Percentiles rank a stretch among this genome's conserved stretches.
Evolutionary conservation across 1,140 invertebrate genomes (phyloP).

Genomic region (Zophobas morio): DNA sequence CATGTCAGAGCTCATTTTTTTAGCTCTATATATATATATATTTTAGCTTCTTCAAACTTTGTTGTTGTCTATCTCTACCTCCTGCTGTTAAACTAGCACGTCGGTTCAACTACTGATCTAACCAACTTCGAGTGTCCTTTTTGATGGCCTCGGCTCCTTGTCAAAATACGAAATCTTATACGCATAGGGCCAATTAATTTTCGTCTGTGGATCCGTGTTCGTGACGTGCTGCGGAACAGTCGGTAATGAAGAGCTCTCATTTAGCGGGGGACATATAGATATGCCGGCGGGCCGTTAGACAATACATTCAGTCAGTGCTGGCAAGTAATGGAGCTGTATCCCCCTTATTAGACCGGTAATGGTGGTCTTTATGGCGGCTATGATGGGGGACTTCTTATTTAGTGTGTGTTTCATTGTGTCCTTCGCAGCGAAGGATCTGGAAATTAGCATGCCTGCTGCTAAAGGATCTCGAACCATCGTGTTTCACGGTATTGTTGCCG

Average conservation of each 20-base stretch:
- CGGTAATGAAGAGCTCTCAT: conserved; percentile 42
- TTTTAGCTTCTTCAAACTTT: too few relatives aligned
- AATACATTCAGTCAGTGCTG: conserved; percentile 44
- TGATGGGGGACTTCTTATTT: conserved; percentile 51
- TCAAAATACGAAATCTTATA: background rate
- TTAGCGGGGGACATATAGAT: conserved; percentile 39
- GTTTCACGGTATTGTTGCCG: conserved; percentile 41
- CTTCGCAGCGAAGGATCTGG: conserved; percentile 48
- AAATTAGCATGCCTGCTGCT: conserved; percentile 53
- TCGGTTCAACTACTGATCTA: too few relatives aligned
- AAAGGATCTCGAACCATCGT: conserved; percentile 48
- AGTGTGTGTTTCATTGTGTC: conserved; percentile 54
- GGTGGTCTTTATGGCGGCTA: conserved; percentile 49
- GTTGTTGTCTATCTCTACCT: too few relatives aligned
- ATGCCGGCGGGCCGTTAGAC: conserved; percentile 42
- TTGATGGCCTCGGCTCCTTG: background rate
- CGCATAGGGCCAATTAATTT: conserved; percentile 2
- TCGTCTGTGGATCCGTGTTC: background rate
- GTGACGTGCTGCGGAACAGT: conserved; percentile 40
- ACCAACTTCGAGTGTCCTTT: too few relatives aligned
- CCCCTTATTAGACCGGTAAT: conserved; percentile 49
- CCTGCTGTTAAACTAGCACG: too few relatives aligned
- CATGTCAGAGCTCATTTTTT: too few relatives aligned
- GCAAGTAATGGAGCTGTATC: conserved; percentile 47
- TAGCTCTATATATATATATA: too few relatives aligned